phyloP scores from a whole-genome alignment of 2,797 vertebrate species.

The Phylloscopus collybita region DNA sequence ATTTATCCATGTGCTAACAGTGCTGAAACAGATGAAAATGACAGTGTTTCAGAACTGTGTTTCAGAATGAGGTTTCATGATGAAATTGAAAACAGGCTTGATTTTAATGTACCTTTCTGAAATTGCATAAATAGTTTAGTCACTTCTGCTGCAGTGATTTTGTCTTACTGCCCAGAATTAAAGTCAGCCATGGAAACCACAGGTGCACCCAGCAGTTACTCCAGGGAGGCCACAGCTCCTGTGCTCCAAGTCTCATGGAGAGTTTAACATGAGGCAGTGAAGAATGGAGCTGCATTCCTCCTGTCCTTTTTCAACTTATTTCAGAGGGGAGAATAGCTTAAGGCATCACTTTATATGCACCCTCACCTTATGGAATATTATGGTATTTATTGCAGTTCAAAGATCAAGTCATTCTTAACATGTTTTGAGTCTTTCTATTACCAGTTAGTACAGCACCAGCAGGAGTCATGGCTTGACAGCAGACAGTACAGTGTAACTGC shows the following conservation, averaged over 20 bases:
- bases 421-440: neutral
- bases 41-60: neutral
- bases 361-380: neutral
- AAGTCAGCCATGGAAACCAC: neutral
- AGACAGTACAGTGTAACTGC: neutral
- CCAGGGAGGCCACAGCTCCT: rapidly evolving
- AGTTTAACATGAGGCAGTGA: rapidly evolving
- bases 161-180: neutral
- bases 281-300: neutral
- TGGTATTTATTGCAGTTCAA: neutral
- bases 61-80: neutral
- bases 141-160: neutral
- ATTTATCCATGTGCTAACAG: neutral
- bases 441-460: neutral
- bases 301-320: neutral
- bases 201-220: neutral
- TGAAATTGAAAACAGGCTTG: neutral
- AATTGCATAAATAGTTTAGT: neutral
- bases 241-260: rapidly evolving
- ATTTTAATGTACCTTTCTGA: neutral
- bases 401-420: neutral
- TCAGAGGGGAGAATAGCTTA: neutral
- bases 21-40: neutral
- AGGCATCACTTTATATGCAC: neutral
- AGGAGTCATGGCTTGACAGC: neutral